Percentiles rank a stretch among this genome's conserved stretches.
Evolutionary conservation across 53 echinoderm and acorn worm species (phyloP).

Genomic region (Zoroaster sp.): DNA sequence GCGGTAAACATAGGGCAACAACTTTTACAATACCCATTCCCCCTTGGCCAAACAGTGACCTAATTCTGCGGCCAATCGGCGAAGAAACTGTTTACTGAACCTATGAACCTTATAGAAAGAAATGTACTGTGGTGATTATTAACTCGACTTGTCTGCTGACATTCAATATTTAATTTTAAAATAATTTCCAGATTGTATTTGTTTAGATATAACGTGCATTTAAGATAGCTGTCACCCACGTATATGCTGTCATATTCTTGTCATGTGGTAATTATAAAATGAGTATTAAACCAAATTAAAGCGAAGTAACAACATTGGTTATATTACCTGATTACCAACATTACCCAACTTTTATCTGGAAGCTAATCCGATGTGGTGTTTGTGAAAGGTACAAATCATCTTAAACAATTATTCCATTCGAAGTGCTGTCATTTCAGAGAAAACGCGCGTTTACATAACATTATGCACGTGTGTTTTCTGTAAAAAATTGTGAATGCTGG

Average conservation of each 20-base stretch:
- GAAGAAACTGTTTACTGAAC: conserved; percentile 3
- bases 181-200: conserved; percentile 3
- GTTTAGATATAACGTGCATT: not conserved
- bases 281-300: no score
- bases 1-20: not conserved
- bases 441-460: no score
- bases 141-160: conserved; percentile 11
- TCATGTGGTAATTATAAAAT: no score
- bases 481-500: no score
- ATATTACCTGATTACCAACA: no score
- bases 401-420: no score
- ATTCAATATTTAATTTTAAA: conserved; percentile 21
- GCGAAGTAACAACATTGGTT: no score
- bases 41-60: conserved; percentile 16
- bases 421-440: no score
- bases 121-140: not conserved
- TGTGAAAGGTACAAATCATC: no score
- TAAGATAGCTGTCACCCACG: not conserved
- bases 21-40: not conserved
- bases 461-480: no score
- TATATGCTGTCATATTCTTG: not conserved
- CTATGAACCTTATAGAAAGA: not conserved
- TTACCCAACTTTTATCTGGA: no score
- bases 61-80: not conserved
- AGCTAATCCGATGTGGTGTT: no score